Percentiles rank a stretch among this genome's conserved stretches.
Conservation (phyloP, 2,888 invertebrate genomes). For the Antheraea yamamai region DNA sequence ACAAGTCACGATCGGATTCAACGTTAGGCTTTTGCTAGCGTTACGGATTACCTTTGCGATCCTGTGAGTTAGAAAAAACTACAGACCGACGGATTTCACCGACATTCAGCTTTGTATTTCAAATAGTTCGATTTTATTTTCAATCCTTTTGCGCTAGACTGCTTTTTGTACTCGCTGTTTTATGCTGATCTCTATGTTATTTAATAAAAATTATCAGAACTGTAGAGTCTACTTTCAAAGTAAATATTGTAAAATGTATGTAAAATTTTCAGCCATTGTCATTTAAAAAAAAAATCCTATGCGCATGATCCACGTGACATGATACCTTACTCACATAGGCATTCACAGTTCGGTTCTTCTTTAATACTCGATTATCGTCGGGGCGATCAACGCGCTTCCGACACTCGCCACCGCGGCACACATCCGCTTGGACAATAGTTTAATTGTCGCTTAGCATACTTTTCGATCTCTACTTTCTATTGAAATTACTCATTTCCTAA, state of each 20-base stretch:
- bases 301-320: too few species aligned
- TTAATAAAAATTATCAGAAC: background rate
- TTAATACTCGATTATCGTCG: too few species aligned
- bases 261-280: too few species aligned
- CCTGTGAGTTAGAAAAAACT: slow-evolving; percentile 20
- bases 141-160: background rate
- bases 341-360: too few species aligned
- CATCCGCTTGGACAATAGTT: too few species aligned
- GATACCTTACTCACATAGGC: too few species aligned
- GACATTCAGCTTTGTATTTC: background rate
- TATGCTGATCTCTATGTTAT: background rate
- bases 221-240: background rate
- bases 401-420: too few species aligned
- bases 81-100: background rate
- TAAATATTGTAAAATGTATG: background rate
- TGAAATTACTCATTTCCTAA: too few species aligned
- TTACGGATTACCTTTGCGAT: slow-evolving; percentile 31
- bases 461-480: too few species aligned
- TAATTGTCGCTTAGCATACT: too few species aligned
- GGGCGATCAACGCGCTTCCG: too few species aligned
- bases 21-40: slow-evolving; percentile 30
- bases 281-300: too few species aligned
- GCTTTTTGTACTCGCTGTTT: background rate
- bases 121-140: background rate
- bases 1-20: slow-evolving; percentile 57